Conservation (phyloP, 2,888 invertebrate species). For the Gymnoscelis rufifasciata region DNA sequence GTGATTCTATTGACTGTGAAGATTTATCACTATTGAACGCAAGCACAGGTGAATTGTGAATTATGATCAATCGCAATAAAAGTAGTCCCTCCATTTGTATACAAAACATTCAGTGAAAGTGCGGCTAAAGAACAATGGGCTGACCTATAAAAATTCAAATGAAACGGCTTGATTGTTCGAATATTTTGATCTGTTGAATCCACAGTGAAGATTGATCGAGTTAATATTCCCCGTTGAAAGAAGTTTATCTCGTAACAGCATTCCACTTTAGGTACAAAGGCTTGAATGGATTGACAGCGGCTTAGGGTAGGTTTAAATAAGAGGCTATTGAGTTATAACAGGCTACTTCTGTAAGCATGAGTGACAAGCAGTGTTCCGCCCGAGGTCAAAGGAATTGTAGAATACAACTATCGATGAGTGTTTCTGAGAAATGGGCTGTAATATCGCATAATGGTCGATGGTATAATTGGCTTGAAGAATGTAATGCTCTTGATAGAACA, state of each 20-base stretch:
- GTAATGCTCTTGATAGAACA: conserved; percentile 36
- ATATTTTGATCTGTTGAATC: conserved; percentile 20
- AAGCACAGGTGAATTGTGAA: conserved; percentile 43
- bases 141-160: conserved; percentile 24
- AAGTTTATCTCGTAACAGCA: conserved; percentile 7
- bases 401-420: conserved; percentile 44
- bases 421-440: conserved; percentile 49
- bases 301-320: conserved; percentile 42
- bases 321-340: conserved; percentile 47
- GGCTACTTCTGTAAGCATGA: conserved; percentile 51
- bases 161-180: conserved; percentile 22
- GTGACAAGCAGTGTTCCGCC: conserved; percentile 46
- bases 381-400: conserved; percentile 44
- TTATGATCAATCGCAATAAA: conserved; percentile 25
- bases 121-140: conserved; percentile 27
- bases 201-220: conserved; percentile 5
- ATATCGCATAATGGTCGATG: conserved; percentile 45
- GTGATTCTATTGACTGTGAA: conserved; percentile 44
- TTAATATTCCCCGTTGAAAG: conserved; percentile 17
- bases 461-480: conserved; percentile 45
- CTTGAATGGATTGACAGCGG: conserved; percentile 26
- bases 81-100: conserved; percentile 15
- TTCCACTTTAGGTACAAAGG: conserved; percentile 13
- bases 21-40: conserved; percentile 57
- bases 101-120: conserved; percentile 27